Evolutionary conservation across 2,797 vertebrate species (phyloP), one percentile per base, ranked within the genome.

Genomic region (Myoxocephalus aenaeus): DNA sequence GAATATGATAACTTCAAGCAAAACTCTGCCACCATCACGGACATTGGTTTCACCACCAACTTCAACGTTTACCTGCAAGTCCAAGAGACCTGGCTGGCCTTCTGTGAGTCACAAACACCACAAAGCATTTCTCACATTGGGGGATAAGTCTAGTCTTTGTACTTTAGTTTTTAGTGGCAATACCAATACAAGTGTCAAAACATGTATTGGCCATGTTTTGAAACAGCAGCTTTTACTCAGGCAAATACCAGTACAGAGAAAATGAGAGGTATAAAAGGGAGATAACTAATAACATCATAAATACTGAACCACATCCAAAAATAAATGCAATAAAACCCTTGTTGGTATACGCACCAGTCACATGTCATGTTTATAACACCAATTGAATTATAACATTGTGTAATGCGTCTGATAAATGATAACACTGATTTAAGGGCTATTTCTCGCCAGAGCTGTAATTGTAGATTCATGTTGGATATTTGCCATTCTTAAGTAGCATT

Each of bases 11-110:
- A 64, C 65, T 89, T 95, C 79, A 94, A 90, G 20, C 54, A 84
- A 3, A 0, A 2, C 0, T 89, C 86, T 0, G 86, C 94, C 22
- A 86, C 89, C 80, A 95, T 96, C 69, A 50, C 15, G 8, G 50
- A 93, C 1, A 10, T 97, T 1, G 96, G 96, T 32, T 92, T 98
- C 87, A 97, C 95, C 80, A 95, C 93, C 42, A 90, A 97, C 83
- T 73, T 96, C n/a, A 63, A 88, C 0, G 90, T 93, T 82, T 98
- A 98, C 77, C 81, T 95, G 70, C 92, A 93, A 9, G 95, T 97
- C 51, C 93, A 96, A 69, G 97, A 98, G 91, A 97, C 96, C 5
- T 98, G 97, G 97, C 91, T 98, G 82, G 97, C 93, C 0, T 95
- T 96, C 84, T 72, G 97, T 98, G 90, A 96, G 97, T 95, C 32